Base-by-base conservation (phyloP, 2,113 vertebrate species). In the Nicator chloris region DNA sequence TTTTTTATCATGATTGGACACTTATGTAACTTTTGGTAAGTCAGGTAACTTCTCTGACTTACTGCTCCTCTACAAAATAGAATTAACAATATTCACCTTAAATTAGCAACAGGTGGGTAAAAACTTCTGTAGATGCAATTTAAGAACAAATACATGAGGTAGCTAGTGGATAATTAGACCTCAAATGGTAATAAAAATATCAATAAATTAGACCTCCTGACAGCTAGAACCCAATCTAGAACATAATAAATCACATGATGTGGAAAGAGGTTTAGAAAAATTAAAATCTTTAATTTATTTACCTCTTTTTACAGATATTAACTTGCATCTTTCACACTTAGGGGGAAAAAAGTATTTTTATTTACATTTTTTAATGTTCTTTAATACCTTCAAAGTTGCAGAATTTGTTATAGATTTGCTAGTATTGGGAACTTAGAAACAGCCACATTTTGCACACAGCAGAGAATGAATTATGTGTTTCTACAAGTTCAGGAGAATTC, bases 271-370 rank as follows among this genome's bases (percentile, higher is more conserved):
- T 75, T 88, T 66, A 82, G 27, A 69, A 88, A 94, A 78, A 56
- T 28, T 0, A 61, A 50, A 64, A 37, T 7, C 4, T 72, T 86
- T 81, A 4, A 65, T 77, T 73, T 69, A 51, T 65, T 73, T 78
- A 50, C 7, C 19, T 13, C 5, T 33, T 93, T 86, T 75, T 40
- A 71, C 11, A 59, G 39, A 82, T 59, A 86, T 21, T 23, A 79
- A 59, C 15, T 37, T 65, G 17, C 5, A 56, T 35, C 4, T 56
- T 71, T 72, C 53, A 86, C 11, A 60, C 12, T 15, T 23, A 23
- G 1, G 2, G 13, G 10, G 1, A 19, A 24, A 40, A 61, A 10
- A 16, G 4, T 8, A 42, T 1, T 7, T 45, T n/a, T n/a, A n/a
- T n/a, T n/a, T n/a, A n/a, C n/a, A n/a, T n/a, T n/a, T 59, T 64